phyloP scores from a whole-genome alignment of 2,888 invertebrate genomes.

The Acrobasis suavella region DNA sequence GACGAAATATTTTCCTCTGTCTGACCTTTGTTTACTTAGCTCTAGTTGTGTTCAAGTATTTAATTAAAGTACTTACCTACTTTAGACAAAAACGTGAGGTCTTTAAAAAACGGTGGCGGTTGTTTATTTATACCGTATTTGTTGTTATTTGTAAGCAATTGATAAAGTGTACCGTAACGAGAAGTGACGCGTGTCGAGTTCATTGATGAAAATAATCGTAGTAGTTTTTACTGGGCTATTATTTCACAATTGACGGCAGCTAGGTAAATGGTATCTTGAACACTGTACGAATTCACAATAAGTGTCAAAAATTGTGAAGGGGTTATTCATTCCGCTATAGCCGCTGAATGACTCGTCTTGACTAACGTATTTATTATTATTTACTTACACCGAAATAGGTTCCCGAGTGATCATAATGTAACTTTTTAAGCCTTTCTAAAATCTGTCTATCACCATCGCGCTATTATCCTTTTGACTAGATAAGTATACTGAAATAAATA shows the following conservation, averaged over 20 bases:
- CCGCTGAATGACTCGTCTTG: no score
- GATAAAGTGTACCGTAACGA: conserved; percentile 54
- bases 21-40: conserved; percentile 23
- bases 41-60: conserved; percentile 22
- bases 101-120: conserved; percentile 11
- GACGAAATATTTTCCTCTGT: conserved; percentile 10
- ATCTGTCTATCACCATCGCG: no score
- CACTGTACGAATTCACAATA: background rate
- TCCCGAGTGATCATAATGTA: no score
- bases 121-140: conserved; percentile 6
- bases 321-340: no score
- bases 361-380: no score
- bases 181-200: conserved; percentile 65
- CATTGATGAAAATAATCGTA: conserved; percentile 68
- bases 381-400: no score
- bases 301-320: no score
- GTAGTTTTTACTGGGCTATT: conserved; percentile 30
- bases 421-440: no score
- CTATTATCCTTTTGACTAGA: no score
- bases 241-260: background rate
- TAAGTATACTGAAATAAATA: no score
- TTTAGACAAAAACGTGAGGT: conserved; percentile 27
- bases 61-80: conserved; percentile 9
- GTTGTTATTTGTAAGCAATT: conserved; percentile 37
- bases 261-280: background rate